A percentile compares a stretch with the other conserved stretches of the same genome.
Conservation (phyloP, 1,140 invertebrate species). For the Geopemphigus sp. region DNA sequence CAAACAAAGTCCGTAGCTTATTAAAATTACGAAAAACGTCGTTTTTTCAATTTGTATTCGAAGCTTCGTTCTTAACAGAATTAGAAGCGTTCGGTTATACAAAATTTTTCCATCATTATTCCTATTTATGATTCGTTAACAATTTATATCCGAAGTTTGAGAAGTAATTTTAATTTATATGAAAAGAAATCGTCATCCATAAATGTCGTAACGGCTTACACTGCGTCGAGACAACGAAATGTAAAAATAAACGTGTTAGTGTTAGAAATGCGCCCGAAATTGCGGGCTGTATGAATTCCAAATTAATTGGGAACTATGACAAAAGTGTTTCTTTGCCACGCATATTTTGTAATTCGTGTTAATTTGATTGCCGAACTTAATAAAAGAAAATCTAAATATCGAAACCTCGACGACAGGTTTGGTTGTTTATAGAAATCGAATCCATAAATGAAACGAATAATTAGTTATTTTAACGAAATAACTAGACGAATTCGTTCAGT, state of each 20-base stretch:
- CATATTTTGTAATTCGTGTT: conserved; percentile 9
- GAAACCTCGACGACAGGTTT: neutral
- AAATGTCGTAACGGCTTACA: neutral
- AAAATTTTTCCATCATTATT: conserved; percentile 3
- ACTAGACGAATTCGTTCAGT: neutral
- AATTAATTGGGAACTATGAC: neutral
- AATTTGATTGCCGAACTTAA: conserved; percentile 1
- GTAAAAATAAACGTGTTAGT: neutral
- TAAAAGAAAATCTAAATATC: conserved; percentile 26
- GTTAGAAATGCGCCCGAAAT: neutral
- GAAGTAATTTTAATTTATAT: neutral
- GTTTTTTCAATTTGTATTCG: neutral
- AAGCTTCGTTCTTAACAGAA: neutral
- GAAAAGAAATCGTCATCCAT: neutral
- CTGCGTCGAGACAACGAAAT: neutral
- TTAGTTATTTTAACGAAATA: neutral
- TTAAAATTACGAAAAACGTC: no score
- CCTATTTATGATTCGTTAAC: neutral
- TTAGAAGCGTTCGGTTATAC: neutral
- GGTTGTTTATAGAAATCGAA: neutral
- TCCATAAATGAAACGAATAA: neutral
- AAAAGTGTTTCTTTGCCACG: neutral
- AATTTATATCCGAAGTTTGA: neutral
- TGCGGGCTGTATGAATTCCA: no score
- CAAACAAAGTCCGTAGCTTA: no score